Conservation (phyloP, 2,113 vertebrate genomes). For the Calyptomena viridis region DNA sequence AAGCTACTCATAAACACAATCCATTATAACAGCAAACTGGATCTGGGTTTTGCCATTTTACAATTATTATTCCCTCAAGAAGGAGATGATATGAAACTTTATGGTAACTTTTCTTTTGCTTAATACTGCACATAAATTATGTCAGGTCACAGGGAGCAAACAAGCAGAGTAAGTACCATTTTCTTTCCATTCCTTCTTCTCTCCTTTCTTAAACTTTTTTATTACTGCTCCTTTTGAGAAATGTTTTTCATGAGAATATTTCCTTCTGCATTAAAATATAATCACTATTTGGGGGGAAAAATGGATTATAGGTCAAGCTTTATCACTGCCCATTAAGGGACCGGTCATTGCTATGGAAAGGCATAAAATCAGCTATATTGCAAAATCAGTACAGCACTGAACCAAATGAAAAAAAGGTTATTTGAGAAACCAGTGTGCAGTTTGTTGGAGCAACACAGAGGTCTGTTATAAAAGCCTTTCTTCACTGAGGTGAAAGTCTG, state of each 20-base stretch:
- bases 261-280: background rate
- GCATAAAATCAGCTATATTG: background rate
- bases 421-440: background rate
- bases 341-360: background rate
- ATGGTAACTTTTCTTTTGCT: constrained; percentile 22
- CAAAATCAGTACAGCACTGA: background rate
- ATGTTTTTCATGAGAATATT: background rate
- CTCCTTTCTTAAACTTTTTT: background rate
- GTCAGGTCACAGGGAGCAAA: background rate
- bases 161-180: background rate
- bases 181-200: background rate
- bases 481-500: background rate
- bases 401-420: background rate
- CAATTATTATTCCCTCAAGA: constrained; percentile 35
- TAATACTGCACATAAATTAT: constrained; percentile 21
- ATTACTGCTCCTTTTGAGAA: background rate
- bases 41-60: background rate
- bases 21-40: constrained; percentile 18
- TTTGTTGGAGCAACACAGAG: background rate
- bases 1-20: constrained; percentile 4
- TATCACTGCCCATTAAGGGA: background rate
- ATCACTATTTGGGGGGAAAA: background rate
- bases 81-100: background rate
- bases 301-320: background rate
- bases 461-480: background rate